Percentiles rank a stretch among this genome's conserved stretches.
These are phyloP conservation scores for Smittia aterrima DNA, from an alignment of 2,888 invertebrate species.

Conservation along the genomic window DNA sequence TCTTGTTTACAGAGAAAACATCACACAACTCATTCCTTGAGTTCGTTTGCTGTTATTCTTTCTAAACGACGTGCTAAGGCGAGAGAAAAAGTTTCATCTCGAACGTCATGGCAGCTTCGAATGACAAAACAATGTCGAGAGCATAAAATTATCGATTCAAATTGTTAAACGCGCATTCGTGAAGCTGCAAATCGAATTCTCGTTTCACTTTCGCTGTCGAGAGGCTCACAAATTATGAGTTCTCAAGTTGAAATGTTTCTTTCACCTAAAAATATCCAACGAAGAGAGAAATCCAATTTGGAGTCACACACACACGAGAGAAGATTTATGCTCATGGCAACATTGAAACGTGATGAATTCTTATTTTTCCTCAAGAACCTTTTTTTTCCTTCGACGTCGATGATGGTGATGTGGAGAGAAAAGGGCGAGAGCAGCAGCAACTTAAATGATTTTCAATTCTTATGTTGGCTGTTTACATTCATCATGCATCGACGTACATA, in stretches of 20 bases:
- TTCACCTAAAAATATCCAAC: neutral
- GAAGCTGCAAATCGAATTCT: neutral
- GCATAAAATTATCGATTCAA: neutral
- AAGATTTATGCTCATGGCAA: constrained; percentile 16
- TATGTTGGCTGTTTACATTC: constrained; percentile 33
- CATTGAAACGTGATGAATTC: constrained; percentile 27
- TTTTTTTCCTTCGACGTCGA: neutral
- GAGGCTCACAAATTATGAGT: neutral
- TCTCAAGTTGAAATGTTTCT: neutral
- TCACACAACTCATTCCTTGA: too few relatives aligned
- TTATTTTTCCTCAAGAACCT: neutral
- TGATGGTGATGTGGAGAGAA: constrained; percentile 6
- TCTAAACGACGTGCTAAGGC: too few relatives aligned
- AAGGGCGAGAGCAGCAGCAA: neutral
- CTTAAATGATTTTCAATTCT: constrained; percentile 33
- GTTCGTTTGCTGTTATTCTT: too few relatives aligned
- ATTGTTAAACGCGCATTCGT: neutral
- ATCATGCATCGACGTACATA: constrained; percentile 12
- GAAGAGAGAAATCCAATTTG: constrained; percentile 14
- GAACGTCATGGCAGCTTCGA: too few relatives aligned
- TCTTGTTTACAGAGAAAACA: too few relatives aligned
- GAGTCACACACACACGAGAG: neutral
- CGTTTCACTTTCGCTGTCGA: neutral
- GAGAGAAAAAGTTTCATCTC: too few relatives aligned
- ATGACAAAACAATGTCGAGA: neutral